Conservation (phyloP, 1,140 invertebrate genomes). For the Nixonia krombeini region DNA sequence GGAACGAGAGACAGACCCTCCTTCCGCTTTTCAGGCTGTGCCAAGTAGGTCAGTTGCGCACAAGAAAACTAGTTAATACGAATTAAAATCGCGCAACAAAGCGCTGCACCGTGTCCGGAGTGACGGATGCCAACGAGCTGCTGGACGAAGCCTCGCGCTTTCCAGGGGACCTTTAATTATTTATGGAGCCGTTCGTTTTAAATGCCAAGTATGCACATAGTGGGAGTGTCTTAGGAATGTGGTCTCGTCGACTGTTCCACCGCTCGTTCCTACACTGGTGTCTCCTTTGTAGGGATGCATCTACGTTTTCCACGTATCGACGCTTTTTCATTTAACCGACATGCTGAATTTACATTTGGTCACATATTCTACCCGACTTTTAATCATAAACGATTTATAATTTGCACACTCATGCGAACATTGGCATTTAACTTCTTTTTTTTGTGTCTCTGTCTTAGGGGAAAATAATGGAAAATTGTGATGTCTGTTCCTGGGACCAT, state of each 20-base stretch:
- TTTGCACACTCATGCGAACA: not conserved
- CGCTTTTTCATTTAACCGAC: conserved; percentile 9
- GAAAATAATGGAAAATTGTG: too few species aligned
- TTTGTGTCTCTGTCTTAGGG: not conserved
- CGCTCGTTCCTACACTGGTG: conserved; percentile 35
- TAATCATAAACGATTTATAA: not conserved
- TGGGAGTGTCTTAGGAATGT: conserved; percentile 63
- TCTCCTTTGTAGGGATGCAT: conserved; percentile 34
- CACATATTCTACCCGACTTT: too few species aligned
- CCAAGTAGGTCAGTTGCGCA: conserved; percentile 51
- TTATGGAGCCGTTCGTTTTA: conserved; percentile 50
- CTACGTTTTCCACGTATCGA: too few species aligned
- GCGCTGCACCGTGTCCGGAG: conserved; percentile 6
- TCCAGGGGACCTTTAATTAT: conserved; percentile 46
- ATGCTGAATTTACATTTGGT: not conserved
- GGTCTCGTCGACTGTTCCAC: conserved; percentile 55
- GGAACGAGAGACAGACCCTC: conserved; percentile 31
- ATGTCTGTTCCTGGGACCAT: too few species aligned
- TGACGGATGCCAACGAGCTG: conserved; percentile 1
- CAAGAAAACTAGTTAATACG: conserved; percentile 46
- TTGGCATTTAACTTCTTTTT: too few species aligned
- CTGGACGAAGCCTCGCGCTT: conserved; percentile 18
- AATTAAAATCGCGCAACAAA: conserved; percentile 45
- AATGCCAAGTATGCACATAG: conserved; percentile 52
- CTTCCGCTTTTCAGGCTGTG: conserved; percentile 49